phyloP scores from a whole-genome alignment of 1,140 invertebrate genomes.

The Amphibalanus amphitrite region DNA sequence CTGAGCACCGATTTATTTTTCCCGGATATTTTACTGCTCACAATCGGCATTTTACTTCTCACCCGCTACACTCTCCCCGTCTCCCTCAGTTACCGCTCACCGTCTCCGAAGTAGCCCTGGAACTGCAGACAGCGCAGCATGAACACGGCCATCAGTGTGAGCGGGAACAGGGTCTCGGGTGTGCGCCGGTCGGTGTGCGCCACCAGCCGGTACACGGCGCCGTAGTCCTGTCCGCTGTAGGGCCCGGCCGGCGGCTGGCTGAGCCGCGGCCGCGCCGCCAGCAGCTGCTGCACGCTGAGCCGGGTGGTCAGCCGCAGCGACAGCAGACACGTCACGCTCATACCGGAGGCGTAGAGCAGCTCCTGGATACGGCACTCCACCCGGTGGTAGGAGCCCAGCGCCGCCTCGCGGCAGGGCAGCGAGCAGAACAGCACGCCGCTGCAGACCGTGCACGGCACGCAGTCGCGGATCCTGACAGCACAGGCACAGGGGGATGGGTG shows the following conservation, averaged over 20 bases:
- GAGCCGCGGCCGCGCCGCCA: constrained; percentile 36
- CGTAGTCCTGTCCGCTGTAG: constrained; percentile 39
- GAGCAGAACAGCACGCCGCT: constrained; percentile 61
- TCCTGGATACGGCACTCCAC: constrained; percentile 64
- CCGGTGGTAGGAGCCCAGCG: constrained; percentile 49
- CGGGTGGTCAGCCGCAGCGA: constrained; percentile 63
- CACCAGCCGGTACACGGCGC: constrained; percentile 47
- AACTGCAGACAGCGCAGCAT: constrained; percentile 53
- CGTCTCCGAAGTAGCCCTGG: constrained; percentile 33
- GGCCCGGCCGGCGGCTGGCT: constrained; percentile 18
- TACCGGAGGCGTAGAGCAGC: constrained; percentile 48
- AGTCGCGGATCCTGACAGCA: constrained; percentile 40
- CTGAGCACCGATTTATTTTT: too few species aligned
- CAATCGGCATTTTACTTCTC: too few species aligned
- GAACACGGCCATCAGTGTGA: constrained; percentile 61
- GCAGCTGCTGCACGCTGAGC: constrained; percentile 42
- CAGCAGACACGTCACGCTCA: constrained; percentile 65
- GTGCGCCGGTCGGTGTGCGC: constrained; percentile 51
- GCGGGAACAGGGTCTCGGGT: constrained; percentile 57
- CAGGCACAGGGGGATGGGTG: constrained; percentile 58
- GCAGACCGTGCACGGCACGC: constrained; percentile 58
- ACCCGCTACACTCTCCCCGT: too few species aligned
- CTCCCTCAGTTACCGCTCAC: too few species aligned
- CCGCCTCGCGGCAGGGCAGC: constrained; percentile 46
- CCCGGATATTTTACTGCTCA: too few species aligned